These are phyloP conservation scores for Monomorium pharaonis DNA, from an alignment of 1,140 invertebrate species.

Conservation along the genomic window DNA sequence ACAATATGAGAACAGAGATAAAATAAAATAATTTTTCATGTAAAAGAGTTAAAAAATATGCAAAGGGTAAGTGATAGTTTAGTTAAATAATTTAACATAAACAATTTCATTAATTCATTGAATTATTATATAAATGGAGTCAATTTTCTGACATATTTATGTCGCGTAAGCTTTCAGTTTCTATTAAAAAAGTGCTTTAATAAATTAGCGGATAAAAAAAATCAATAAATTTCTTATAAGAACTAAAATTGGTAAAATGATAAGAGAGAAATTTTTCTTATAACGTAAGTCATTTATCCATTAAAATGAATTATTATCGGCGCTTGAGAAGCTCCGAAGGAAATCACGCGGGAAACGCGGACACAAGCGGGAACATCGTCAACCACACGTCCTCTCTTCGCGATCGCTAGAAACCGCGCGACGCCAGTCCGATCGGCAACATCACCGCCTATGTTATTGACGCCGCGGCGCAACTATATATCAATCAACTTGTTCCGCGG, in stretches of 20 bases:
- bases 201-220: background rate
- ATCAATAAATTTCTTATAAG: background rate
- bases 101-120: background rate
- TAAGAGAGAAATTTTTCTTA: too few relatives aligned
- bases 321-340: background rate
- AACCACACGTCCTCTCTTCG: background rate
- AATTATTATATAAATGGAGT: background rate
- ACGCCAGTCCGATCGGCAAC: background rate
- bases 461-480: background rate
- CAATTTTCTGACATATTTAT: background rate
- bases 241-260: too few relatives aligned
- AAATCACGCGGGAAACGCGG: background rate
- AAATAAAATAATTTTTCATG: background rate
- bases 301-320: background rate
- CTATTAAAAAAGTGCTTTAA: background rate
- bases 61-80: too few relatives aligned
- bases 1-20: background rate
- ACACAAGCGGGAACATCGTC: too few relatives aligned
- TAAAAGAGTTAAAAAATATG: background rate
- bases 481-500: background rate
- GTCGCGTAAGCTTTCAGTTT: background rate
- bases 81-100: background rate
- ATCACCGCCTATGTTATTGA: background rate
- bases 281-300: too few relatives aligned
- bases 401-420: background rate